Evolutionary conservation across 2,113 vertebrate genomes (phyloP).

Genomic region (Indicator maculatus): DNA sequence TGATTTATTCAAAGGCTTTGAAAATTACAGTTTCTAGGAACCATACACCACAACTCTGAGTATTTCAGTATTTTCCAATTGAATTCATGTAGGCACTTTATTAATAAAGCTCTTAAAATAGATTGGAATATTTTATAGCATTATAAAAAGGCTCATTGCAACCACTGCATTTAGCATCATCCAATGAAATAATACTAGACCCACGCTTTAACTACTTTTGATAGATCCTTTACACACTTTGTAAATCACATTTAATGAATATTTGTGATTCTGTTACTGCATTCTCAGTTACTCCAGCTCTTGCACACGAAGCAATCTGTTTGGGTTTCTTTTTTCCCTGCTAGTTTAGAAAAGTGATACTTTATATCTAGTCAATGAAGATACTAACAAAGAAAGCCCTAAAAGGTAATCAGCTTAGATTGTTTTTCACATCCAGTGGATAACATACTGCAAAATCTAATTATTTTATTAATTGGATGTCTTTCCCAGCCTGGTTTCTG

Average conservation of each 20-base stretch:
- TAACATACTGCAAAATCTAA: neutral
- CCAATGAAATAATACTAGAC: neutral
- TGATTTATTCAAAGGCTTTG: neutral
- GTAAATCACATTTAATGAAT: neutral
- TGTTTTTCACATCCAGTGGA: neutral
- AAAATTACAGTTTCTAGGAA: neutral
- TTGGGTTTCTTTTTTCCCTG: fast-evolving
- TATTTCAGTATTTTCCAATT: neutral
- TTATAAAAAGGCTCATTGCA: neutral
- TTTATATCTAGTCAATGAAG: neutral
- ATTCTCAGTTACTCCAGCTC: neutral
- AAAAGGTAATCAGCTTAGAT: neutral
- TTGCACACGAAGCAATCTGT: neutral
- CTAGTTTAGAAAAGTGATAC: neutral
- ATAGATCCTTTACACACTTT: neutral
- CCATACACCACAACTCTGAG: neutral
- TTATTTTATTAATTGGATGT: neutral
- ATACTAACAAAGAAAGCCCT: neutral
- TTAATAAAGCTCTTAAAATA: neutral
- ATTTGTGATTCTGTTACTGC: neutral
- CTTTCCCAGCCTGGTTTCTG: neutral
- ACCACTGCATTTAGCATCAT: neutral
- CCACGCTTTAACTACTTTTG: neutral
- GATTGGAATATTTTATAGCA: neutral
- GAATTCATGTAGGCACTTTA: neutral